Evolutionary conservation across 2,888 invertebrate genomes (phyloP).

Genomic region (Disparrhopalites patrizii): DNA sequence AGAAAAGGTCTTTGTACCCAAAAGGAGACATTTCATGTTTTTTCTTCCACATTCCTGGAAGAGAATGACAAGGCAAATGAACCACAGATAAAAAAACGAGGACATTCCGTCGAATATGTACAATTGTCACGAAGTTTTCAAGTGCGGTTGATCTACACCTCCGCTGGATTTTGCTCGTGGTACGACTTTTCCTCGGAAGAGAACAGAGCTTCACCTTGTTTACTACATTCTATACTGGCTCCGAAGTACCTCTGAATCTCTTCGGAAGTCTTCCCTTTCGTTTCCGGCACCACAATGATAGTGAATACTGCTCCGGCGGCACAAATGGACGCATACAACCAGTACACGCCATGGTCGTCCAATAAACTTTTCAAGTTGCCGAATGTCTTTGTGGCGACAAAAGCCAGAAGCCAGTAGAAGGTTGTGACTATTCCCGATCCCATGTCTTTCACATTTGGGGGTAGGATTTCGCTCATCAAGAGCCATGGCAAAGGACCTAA

Average conservation of each 20-base stretch:
- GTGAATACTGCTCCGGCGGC: constrained; percentile 30
- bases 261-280: constrained; percentile 69
- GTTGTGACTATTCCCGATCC: constrained; percentile 73
- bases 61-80: too few relatives aligned
- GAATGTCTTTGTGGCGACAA: constrained; percentile 53
- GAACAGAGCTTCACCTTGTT: neutral
- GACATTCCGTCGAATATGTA: too few relatives aligned
- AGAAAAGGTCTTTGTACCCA: too few relatives aligned
- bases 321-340: constrained; percentile 38
- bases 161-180: constrained; percentile 10
- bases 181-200: constrained; percentile 1
- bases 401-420: constrained; percentile 71
- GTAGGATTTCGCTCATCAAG: constrained; percentile 60
- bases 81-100: too few relatives aligned
- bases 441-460: constrained; percentile 63
- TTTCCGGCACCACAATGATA: constrained; percentile 67
- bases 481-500: constrained; percentile 59
- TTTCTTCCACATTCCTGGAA: too few relatives aligned
- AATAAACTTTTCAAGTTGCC: constrained; percentile 57
- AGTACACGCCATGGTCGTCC: constrained; percentile 47
- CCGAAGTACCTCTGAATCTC: constrained; percentile 58
- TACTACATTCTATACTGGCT: neutral
- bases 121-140: too few relatives aligned
- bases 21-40: too few relatives aligned
- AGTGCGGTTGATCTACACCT: too few relatives aligned